Conservation (phyloP, 2,888 invertebrate genomes). For the Operophtera brumata region DNA sequence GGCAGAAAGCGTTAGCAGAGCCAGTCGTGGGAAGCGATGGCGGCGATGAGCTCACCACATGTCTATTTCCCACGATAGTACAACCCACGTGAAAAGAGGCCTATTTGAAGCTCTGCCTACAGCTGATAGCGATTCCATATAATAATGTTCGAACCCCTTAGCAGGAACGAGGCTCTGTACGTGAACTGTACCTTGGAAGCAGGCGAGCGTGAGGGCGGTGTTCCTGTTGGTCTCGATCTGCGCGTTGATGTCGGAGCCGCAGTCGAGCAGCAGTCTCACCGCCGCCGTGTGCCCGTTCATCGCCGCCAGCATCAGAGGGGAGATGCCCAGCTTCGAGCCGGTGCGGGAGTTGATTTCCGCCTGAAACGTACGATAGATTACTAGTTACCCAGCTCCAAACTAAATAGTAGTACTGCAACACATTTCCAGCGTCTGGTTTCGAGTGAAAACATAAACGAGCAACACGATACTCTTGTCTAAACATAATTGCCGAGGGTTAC, state of each 20-base stretch:
- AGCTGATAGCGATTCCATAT: too few species aligned
- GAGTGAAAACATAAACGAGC: not conserved
- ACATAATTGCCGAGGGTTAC: too few species aligned
- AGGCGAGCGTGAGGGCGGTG: conserved; percentile 98
- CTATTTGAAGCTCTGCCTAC: too few species aligned
- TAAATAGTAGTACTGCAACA: not conserved
- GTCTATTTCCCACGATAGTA: too few species aligned
- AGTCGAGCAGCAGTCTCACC: conserved; percentile 95
- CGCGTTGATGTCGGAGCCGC: conserved; percentile 99
- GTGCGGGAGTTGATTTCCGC: conserved; percentile 99
- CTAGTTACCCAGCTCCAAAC: not conserved
- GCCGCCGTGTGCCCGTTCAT: conserved; percentile 97
- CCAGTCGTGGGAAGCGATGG: too few species aligned
- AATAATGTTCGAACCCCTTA: too few species aligned
- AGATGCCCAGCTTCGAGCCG: conserved; percentile 98
- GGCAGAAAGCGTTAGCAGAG: too few species aligned
- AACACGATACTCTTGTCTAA: too few species aligned
- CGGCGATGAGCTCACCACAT: too few species aligned
- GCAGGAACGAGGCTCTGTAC: too few species aligned
- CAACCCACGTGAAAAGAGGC: too few species aligned
- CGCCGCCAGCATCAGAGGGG: conserved; percentile 98
- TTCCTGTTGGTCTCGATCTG: conserved; percentile 99
- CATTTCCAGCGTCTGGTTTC: not conserved
- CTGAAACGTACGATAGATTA: conserved; percentile 31
- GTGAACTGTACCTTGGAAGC: conserved; percentile 91